These are phyloP conservation scores for Lithobates sylvaticus DNA, from an alignment of 2,797 vertebrate genomes.

Conservation along the genomic window DNA sequence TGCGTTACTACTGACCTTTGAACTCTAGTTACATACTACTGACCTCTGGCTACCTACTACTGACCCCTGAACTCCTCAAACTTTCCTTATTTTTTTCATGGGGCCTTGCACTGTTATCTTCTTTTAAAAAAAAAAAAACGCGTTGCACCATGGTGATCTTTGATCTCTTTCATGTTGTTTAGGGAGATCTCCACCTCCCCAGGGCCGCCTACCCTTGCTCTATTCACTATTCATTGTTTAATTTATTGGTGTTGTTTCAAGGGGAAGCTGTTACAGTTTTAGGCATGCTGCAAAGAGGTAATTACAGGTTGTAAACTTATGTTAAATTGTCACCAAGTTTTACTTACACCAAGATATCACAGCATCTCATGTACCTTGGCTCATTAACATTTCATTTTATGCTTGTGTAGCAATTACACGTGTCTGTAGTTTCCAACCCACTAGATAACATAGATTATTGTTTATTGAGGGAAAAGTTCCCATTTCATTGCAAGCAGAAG, in stretches of 20 bases:
- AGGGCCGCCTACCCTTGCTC: not conserved
- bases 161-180: no score
- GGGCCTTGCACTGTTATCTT: no score
- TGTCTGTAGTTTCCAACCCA: not conserved
- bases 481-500: not conserved
- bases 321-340: conserved; percentile 3
- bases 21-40: no score
- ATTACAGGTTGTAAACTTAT: conserved; percentile 20
- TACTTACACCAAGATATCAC: not conserved
- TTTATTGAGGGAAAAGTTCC: not conserved
- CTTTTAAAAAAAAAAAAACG: no score
- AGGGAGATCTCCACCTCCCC: no score
- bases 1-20: no score
- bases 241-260: conserved; percentile 21
- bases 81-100: no score
- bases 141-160: no score
- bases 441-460: not conserved
- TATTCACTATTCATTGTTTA: not conserved
- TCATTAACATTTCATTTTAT: conserved; percentile 1
- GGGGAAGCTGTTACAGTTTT: not conserved
- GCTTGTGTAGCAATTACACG: not conserved
- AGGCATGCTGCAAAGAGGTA: conserved; percentile 8
- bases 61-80: no score
- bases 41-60: no score
- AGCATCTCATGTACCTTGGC: conserved; percentile 9